Evolutionary conservation across 2,113 vertebrate genomes (phyloP).

Genomic region (Pampusana beccarii): DNA sequence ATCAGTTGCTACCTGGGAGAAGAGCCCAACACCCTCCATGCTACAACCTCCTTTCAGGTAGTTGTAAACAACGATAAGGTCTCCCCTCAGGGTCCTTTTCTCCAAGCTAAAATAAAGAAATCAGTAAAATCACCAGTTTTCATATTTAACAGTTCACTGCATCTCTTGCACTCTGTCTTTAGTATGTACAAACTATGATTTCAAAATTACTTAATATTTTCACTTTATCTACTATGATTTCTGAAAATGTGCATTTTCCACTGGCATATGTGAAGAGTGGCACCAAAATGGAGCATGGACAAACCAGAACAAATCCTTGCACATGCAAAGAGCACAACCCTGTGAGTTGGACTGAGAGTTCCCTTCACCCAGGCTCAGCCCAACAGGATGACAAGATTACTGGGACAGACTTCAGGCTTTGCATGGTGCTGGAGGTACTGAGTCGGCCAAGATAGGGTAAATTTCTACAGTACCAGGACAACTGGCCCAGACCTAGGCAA

Average conservation of each 20-base stretch:
- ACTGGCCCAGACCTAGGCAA: no score
- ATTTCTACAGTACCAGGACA: no score
- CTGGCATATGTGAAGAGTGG: not conserved
- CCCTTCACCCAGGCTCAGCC: not conserved
- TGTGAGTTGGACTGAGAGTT: not conserved
- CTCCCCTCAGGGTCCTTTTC: no score
- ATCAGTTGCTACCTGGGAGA: no score
- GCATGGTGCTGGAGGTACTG: not conserved
- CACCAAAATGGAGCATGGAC: not conserved
- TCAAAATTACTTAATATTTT: not conserved
- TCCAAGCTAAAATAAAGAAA: not conserved
- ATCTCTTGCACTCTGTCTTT: not conserved
- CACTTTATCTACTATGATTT: not conserved
- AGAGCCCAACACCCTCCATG: no score
- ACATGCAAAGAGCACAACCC: rapidly evolving
- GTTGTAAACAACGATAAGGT: no score
- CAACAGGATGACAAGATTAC: not conserved
- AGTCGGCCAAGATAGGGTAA: no score
- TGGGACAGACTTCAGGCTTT: not conserved
- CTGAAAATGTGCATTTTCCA: not conserved
- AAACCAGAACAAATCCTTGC: not conserved
- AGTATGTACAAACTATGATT: no score
- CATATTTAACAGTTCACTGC: not conserved
- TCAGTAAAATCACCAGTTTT: not conserved
- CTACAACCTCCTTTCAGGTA: no score